Evolutionary conservation across 92 coral and sea anemone genomes (phyloP).

Genomic region (Zoanthus solanderi): DNA sequence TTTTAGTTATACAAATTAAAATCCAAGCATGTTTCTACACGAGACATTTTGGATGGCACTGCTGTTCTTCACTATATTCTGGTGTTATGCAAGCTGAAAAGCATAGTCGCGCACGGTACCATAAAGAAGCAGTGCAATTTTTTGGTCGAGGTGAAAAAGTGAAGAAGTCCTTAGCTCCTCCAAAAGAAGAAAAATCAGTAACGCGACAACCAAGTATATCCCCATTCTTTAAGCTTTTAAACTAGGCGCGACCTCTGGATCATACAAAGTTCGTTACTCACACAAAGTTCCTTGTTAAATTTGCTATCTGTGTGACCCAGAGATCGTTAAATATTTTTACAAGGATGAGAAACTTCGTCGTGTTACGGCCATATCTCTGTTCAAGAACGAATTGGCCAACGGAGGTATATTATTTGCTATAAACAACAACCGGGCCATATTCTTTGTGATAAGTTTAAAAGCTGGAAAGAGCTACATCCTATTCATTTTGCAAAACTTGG

Average conservation of each 20-base stretch:
- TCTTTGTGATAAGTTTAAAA: background rate
- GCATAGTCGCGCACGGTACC: conserved; percentile 5
- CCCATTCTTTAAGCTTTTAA: conserved; percentile 16
- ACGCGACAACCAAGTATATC: background rate
- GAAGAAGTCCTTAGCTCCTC: background rate
- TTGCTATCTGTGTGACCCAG: conserved; percentile 22
- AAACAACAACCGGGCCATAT: background rate
- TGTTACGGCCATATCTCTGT: background rate
- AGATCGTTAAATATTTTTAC: conserved; percentile 12
- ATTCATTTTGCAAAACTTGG: background rate
- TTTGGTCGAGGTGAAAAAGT: background rate
- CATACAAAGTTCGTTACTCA: background rate
- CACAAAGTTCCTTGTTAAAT: background rate
- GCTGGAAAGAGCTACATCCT: conserved; percentile 1
- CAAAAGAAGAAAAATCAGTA: background rate
- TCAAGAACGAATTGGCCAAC: background rate
- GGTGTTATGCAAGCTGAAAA: conserved; percentile 17
- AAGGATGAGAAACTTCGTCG: background rate
- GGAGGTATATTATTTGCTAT: background rate
- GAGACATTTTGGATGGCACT: conserved; percentile 18
- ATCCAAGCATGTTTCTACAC: background rate
- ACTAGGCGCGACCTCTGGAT: conserved; percentile 15
- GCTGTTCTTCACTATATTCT: conserved; percentile 2
- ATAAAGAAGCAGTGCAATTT: background rate
- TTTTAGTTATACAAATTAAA: background rate